Evolutionary conservation across 2,888 invertebrate genomes (phyloP).

Genomic region (Argyresthia albistria): DNA sequence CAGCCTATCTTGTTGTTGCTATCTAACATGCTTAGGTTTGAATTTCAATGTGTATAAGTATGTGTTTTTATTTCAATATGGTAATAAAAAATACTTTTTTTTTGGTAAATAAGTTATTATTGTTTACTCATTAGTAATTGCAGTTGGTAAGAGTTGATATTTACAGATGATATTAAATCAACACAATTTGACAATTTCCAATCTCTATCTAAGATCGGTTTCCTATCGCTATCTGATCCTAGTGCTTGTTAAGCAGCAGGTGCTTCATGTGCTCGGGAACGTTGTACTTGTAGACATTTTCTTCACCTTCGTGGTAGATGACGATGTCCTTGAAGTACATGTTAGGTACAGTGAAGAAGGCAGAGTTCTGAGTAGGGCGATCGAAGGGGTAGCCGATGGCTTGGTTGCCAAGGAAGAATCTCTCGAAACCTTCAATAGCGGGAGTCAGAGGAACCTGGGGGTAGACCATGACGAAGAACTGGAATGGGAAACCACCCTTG

Average conservation of each 20-base stretch:
- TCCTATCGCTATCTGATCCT: conserved; percentile 1
- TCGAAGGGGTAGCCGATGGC: conserved; percentile 74
- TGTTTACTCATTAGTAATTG: not conserved
- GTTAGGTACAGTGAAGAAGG: conserved; percentile 68
- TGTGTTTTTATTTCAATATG: too few species aligned
- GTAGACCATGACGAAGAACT: conserved; percentile 75
- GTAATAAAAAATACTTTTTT: not conserved
- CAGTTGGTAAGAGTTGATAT: not conserved
- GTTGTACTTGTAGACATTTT: conserved; percentile 33
- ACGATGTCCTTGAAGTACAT: conserved; percentile 73
- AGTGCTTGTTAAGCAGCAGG: not conserved
- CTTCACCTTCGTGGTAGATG: conserved; percentile 62
- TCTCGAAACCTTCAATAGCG: conserved; percentile 28
- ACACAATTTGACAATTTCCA: too few species aligned
- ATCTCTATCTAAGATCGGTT: not conserved
- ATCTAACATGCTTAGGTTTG: too few species aligned
- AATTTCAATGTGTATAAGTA: not conserved
- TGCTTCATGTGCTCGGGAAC: conserved; percentile 7
- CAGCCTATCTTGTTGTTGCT: not conserved
- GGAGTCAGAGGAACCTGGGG: conserved; percentile 59
- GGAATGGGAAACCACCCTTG: conserved; percentile 76
- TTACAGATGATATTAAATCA: not conserved
- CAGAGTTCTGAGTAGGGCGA: conserved; percentile 49
- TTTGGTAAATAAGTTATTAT: not conserved
- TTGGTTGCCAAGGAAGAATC: conserved; percentile 52